A percentile compares a stretch with the other conserved stretches of the same genome.
Conservation (phyloP, 1,140 invertebrate species). For the Pissodes strobi region DNA sequence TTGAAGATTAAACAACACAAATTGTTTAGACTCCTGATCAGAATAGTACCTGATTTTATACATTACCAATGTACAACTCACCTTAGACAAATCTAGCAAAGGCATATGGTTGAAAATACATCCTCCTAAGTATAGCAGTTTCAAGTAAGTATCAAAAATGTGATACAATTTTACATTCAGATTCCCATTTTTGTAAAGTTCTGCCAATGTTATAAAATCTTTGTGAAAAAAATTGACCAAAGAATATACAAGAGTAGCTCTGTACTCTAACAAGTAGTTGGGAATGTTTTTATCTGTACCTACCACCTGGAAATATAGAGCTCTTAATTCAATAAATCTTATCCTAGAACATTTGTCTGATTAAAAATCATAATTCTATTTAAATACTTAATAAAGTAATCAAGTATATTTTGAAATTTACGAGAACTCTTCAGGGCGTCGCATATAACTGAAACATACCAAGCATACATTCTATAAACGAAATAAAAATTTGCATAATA, state of each 20-base stretch:
- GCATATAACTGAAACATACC: too few relatives aligned
- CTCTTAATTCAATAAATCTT: constrained; percentile 18
- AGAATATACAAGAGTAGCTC: constrained; percentile 71
- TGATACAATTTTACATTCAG: constrained; percentile 78
- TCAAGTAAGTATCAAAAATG: constrained; percentile 83
- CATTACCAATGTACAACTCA: too few relatives aligned
- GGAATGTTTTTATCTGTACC: constrained; percentile 84
- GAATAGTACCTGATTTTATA: too few relatives aligned
- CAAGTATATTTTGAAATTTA: too few relatives aligned
- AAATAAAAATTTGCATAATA: too few relatives aligned
- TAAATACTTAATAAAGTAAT: too few relatives aligned
- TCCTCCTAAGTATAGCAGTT: constrained; percentile 75
- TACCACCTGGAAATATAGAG: constrained; percentile 65
- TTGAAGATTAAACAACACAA: background rate
- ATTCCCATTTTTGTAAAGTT: constrained; percentile 64
- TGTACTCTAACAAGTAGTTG: constrained; percentile 76
- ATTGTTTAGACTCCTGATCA: background rate
- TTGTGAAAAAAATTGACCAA: constrained; percentile 79
- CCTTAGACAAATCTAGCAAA: constrained; percentile 77
- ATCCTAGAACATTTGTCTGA: constrained; percentile 15
- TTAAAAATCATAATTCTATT: too few relatives aligned
- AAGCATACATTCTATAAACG: too few relatives aligned
- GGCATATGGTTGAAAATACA: constrained; percentile 79
- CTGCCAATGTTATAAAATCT: constrained; percentile 70
- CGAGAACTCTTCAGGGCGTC: too few relatives aligned